Evolutionary conservation across 2,888 invertebrate genomes (phyloP).

Genomic region (Eledona agricola): DNA sequence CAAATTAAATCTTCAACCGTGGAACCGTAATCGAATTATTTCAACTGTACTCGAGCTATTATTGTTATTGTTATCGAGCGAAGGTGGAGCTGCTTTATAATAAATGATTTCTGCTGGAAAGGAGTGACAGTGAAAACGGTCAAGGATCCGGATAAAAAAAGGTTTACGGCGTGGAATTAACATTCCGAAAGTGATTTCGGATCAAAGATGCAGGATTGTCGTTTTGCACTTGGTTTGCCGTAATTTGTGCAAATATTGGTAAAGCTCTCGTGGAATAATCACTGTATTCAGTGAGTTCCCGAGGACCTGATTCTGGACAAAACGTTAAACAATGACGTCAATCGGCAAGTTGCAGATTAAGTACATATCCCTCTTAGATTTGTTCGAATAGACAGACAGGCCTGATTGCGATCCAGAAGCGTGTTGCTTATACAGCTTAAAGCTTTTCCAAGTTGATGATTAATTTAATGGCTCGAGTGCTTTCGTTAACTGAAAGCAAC

Average conservation of each 20-base stretch:
- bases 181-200: no score
- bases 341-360: no score
- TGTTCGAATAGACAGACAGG: no score
- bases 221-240: slow-evolving; percentile 2
- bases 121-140: slow-evolving; percentile 16
- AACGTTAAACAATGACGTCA: slow-evolving; percentile 11
- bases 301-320: no score
- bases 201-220: slow-evolving; percentile 1
- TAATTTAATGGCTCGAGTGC: slow-evolving; percentile 19
- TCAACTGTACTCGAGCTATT: slow-evolving; percentile 13
- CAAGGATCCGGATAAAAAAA: slow-evolving; percentile 6
- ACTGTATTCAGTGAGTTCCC: no score
- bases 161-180: no score
- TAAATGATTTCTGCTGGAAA: slow-evolving; percentile 11
- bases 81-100: slow-evolving; percentile 11
- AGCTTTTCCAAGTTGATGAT: no score
- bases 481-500: slow-evolving; percentile 9
- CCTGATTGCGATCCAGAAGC: slow-evolving; percentile 1
- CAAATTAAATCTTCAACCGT: slow-evolving; percentile 16
- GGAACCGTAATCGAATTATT: slow-evolving; percentile 20
- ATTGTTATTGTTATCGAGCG: slow-evolving; percentile 13
- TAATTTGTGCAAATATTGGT: slow-evolving; percentile 17
- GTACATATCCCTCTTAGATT: no score
- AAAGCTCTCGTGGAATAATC: slow-evolving; percentile 7
- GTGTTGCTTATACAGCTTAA: slow-evolving; percentile 4